Conservation (phyloP, 2,797 vertebrate genomes). For the Myotis vivesi region DNA sequence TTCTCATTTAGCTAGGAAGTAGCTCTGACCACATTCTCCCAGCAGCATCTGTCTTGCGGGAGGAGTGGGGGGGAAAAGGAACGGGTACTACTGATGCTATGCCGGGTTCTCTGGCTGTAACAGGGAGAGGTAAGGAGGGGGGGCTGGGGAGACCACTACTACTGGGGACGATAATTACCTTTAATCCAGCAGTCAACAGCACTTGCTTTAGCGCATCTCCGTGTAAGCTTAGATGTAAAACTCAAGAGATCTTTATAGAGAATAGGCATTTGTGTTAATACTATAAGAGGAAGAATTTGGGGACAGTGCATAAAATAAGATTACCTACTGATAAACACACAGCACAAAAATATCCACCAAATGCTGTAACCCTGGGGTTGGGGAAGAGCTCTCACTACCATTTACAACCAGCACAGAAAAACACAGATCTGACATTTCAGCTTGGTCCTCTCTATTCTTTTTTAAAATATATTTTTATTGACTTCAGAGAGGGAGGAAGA, state of each 20-base stretch:
- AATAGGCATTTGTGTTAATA: background rate
- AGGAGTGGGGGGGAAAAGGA: background rate
- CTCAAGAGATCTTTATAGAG: slow-evolving; percentile 28
- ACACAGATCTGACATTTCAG: background rate
- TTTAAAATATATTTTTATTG: too few relatives aligned
- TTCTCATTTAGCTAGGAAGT: background rate
- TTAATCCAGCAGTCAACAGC: background rate
- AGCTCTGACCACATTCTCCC: background rate
- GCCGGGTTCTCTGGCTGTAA: background rate
- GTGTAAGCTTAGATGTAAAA: slow-evolving; percentile 8
- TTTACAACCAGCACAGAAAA: background rate
- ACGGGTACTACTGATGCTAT: background rate
- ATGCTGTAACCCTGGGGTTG: background rate
- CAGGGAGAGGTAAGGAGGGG: too few relatives aligned
- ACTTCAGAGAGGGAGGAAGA: too few relatives aligned
- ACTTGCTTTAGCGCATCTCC: background rate
- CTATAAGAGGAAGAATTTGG: background rate
- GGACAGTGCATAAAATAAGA: background rate
- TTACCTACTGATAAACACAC: background rate
- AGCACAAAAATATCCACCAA: background rate
- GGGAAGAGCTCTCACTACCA: background rate
- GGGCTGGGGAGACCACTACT: background rate
- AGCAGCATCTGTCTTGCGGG: background rate
- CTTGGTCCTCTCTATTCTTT: background rate
- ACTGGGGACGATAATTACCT: background rate